Conservation (phyloP, 2,113 vertebrate species). For the Strix aluco region DNA sequence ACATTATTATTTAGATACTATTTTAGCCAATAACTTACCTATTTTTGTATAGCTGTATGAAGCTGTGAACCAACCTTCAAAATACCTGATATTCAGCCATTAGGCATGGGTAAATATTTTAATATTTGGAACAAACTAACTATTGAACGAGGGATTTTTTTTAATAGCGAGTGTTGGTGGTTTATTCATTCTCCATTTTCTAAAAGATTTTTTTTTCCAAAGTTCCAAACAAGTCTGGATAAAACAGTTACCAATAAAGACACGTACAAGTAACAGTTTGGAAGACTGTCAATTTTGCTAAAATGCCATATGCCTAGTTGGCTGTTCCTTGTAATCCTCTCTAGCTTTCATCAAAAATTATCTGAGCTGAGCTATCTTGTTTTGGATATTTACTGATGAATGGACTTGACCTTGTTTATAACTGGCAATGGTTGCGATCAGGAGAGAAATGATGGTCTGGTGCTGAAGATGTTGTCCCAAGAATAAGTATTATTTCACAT, state of each 20-base stretch:
- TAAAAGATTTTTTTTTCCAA: background rate
- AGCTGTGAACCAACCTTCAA: background rate
- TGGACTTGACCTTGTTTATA: background rate
- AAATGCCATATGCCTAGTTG: background rate
- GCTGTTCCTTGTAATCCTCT: background rate
- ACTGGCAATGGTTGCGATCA: background rate
- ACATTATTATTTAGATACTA: background rate
- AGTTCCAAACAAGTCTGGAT: background rate
- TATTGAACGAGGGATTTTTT: background rate
- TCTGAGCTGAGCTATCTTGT: background rate
- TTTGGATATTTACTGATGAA: background rate
- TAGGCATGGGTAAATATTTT: background rate
- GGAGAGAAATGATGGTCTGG: accelerated
- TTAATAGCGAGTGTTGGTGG: background rate
- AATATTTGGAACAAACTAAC: background rate
- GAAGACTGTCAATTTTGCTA: background rate
- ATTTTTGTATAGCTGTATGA: background rate
- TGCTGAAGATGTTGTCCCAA: background rate
- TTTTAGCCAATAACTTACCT: background rate
- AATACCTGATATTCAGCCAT: background rate
- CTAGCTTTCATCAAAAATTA: accelerated
- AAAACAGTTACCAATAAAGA: background rate
- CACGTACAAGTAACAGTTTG: background rate
- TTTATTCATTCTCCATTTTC: background rate
- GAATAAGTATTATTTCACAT: accelerated